phyloP scores from a whole-genome alignment of 2,888 invertebrate genomes.

The Drosophila meridionalis region DNA sequence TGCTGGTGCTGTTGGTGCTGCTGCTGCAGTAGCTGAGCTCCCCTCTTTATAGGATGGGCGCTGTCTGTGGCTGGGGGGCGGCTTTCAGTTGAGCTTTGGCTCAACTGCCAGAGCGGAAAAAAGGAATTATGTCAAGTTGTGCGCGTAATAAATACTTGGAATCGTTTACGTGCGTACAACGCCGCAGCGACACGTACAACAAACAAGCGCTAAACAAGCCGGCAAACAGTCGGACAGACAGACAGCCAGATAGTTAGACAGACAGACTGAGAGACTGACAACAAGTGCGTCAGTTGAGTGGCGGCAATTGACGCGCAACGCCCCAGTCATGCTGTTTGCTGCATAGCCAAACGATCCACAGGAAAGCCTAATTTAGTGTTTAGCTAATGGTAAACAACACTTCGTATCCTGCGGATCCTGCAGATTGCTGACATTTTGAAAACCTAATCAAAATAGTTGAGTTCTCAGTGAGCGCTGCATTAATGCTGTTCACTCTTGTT shows the following conservation, averaged over 20 bases:
- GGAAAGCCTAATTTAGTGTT: conserved; percentile 29
- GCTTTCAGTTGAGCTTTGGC: conserved; percentile 29
- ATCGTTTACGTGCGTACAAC: conserved; percentile 79
- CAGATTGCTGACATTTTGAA: conserved; percentile 52
- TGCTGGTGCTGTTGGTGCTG: conserved; percentile 29
- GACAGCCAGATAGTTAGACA: neutral
- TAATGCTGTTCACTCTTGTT: neutral
- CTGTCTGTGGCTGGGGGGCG: conserved; percentile 18
- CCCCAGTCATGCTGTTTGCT: neutral
- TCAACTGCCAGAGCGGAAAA: conserved; percentile 67
- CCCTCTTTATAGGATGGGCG: conserved; percentile 6
- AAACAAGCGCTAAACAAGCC: conserved; percentile 58
- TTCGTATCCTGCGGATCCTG: conserved; percentile 23
- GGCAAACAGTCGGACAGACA: conserved; percentile 30
- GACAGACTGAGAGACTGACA: neutral
- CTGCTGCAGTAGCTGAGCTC: conserved; percentile 57
- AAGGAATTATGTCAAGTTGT: conserved; percentile 82
- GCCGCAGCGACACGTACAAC: conserved; percentile 68
- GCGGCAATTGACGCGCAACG: conserved; percentile 44
- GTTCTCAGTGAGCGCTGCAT: neutral
- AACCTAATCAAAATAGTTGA: conserved; percentile 26
- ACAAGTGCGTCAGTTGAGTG: conserved; percentile 16
- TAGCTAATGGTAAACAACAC: conserved; percentile 48
- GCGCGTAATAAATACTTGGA: conserved; percentile 80
- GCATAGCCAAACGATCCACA: conserved; percentile 21